A percentile compares a stretch with the other conserved stretches of the same genome.
Evolutionary conservation across 1,140 invertebrate genomes (phyloP).

Genomic region (Drosophila sechellia): DNA sequence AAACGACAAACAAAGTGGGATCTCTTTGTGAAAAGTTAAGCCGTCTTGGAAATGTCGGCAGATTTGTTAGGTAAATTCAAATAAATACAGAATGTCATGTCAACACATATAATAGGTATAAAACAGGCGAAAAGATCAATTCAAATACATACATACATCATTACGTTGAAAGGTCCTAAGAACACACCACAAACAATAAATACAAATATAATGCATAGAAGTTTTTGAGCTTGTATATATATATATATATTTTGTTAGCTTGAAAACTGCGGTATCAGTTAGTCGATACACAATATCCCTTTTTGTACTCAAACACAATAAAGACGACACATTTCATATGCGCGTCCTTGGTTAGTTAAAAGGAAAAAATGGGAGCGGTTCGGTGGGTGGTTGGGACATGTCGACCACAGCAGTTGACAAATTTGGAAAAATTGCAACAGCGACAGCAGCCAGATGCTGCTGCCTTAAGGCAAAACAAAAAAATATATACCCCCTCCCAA

Average conservation of each 20-base stretch:
- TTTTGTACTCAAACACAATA: constrained; percentile 36
- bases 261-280: neutral
- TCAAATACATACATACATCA: no score
- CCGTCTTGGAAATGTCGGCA: constrained; percentile 1
- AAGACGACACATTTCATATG: constrained; percentile 71
- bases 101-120: neutral
- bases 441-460: constrained; percentile 45
- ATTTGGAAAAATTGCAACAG: constrained; percentile 74
- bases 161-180: no score
- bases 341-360: constrained; percentile 40
- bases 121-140: no score
- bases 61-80: constrained; percentile 22
- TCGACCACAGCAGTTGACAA: constrained; percentile 67
- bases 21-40: constrained; percentile 15
- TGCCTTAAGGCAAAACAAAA: constrained; percentile 39
- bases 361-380: neutral
- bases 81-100: constrained; percentile 3
- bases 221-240: no score
- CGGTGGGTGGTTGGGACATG: neutral
- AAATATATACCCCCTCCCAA: neutral
- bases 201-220: no score
- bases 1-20: constrained; percentile 1
- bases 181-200: no score
- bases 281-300: neutral
- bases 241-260: no score